Base-by-base conservation (phyloP, 2,113 vertebrate genomes). In the Otolemur garnettii region DNA sequence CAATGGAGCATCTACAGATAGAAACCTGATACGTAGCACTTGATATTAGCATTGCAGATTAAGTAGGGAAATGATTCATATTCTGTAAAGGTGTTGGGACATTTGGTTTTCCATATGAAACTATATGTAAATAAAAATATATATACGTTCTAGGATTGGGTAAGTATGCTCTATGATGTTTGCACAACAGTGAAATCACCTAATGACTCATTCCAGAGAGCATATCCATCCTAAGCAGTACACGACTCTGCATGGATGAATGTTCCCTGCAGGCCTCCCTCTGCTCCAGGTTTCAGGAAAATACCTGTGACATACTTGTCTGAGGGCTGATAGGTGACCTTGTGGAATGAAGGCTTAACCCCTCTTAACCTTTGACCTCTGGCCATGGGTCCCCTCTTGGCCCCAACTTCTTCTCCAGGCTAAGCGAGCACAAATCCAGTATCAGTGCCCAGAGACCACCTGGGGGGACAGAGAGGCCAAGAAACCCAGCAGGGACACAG, bases 311-410 rank as follows among this genome's bases (percentile, higher is more conserved):
- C 88, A 91, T 81, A 86, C 62, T 92, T 93, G 62, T 94, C 82
- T 96, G 79, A 71, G 72, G 60, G 42, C 45, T 97, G 93, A 93
- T 66, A 68, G 57, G 87, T 96, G 93, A 97, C 93, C 97, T 97
- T 96, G 83, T 77, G 69, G 80, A 86, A 72, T 92, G 71, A 94
- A 92, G 90, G 95, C 95, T 98, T 98, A 97, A 98, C 95, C 97
- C 96, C 77, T 97, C 97, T 97, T 97, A 97, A 97, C 97, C 94
- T 96, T 92, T 95, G 93, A 74, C 94, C 95, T 96, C 81, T 85
- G 30, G 64, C 50, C 79, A 80, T 77, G 35, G 66, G 90, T 94
- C 71, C 83, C 28, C 72, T 78, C 77, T 93, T 45, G 71, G 81
- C 74, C 94, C 71, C 78, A 96, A 92, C 84, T 90, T 84, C 83